Base-by-base conservation (phyloP, 2,888 invertebrate species). In the Brachypalpus laphriformis region DNA sequence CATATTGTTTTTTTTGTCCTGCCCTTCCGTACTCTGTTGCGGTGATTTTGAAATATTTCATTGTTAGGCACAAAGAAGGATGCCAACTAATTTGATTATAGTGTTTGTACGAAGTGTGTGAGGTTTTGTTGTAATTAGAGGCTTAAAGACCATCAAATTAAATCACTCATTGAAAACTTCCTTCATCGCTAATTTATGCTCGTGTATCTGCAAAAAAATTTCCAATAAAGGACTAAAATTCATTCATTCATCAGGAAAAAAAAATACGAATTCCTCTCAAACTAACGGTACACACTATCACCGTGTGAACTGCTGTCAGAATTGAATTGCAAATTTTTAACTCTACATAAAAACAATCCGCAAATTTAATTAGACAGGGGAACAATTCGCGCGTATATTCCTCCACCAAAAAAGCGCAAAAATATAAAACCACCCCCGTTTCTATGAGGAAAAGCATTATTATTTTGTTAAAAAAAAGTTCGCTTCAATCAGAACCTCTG, bases 241-340 rank as follows among this genome's bases (percentile, higher is more conserved):
- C 76, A 56, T 74, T 56, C 42, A 66, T 76, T 66, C 56, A 54
- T 49, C 31, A 16, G 59, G 34, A 65, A 65, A 25, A 78, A 34
- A 78, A 34, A 49, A 54, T 40, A 56, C 18, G 22, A 40, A 70
- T n/a, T 61, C 61, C 14, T 9, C 9, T 25, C 37, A 57, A 80
- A 72, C 68, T 75, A 63, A 65, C 70, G 59, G 56, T 49, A 28
- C 49, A 56, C 61, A 66, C 82, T 56, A 74, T 83, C 57, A 72
- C 71, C 40, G 37, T 37, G 25, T 25, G 61, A 59, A 68, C 54
- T 82, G 49, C 63, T 51, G 57, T 57, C 80, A 47, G 70, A 75
- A 80, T 85, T 85, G 83, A 85, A 85, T 85, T 85, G 83, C 83
- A 85, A 85, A 85, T 85, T 85, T 85, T 85, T 80, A 57, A 57